Evolutionary conservation across 2,113 vertebrate genomes (phyloP), one percentile per base, ranked within the genome.

Genomic region (Pituophis catenifer): DNA sequence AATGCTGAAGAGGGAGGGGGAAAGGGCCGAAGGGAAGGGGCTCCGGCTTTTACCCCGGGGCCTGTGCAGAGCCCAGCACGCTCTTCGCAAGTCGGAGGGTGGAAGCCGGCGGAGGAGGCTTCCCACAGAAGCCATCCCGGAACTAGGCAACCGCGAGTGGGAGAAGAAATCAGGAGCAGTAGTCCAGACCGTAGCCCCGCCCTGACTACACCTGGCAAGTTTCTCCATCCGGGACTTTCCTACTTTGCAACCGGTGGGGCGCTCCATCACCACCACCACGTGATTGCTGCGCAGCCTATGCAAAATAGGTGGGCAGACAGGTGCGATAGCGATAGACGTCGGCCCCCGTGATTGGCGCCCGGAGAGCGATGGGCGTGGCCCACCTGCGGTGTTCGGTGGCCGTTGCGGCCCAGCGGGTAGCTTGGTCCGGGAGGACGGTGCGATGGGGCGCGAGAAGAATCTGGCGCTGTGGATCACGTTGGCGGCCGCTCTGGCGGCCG

Each of bases 201-300:
- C 86, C 23, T 26, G 13, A 7, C 50, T 15, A 52, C 52, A 21
- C 75, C 75, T 44, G 8, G 33, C 33, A 81, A 17, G 33, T 81
- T 81, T 44, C 26, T 19, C 44, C 58, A 17, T 17, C 89, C 58
- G 15, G 24, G 44, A 9, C 48, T 29, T 17, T n/a, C 12, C 86
- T 15, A 29, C 48, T 26, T 48, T n/a, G 15, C 7, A 52, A 11
- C 13, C 58, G 24, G 1, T 24, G 33, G 70, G 17, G 70, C 15
- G 70, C 44, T 3, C 23, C 13, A 2, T 1, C 26, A 1, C 1
- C 2, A 26, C 3, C 26, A 5, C 3, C 3, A 26, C 24, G 44
- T 1, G 24, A 3, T 12, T 17, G 58, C 2, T 12, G n/a, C 17
- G 9, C 55, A 26, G 12, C 17, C 1, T 62, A 62, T 65, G 85